phyloP scores from a whole-genome alignment of 2,113 vertebrate species.

The Poicephalus gulielmi region DNA sequence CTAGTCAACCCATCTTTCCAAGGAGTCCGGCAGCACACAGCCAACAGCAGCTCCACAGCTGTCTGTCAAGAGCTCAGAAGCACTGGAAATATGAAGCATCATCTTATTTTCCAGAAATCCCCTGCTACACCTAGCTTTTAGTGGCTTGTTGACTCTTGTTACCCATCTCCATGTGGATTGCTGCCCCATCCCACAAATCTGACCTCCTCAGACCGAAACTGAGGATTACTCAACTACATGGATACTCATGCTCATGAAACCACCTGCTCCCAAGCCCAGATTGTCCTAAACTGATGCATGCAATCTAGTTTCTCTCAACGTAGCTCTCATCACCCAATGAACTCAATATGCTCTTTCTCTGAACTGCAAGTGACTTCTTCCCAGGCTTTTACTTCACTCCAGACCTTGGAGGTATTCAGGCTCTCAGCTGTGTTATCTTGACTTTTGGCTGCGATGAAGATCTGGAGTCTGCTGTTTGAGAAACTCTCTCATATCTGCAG shows the following conservation, averaged over 20 bases:
- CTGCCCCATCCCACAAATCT: not conserved
- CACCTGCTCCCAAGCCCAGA: not conserved
- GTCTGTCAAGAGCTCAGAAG: not conserved
- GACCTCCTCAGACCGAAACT: not conserved
- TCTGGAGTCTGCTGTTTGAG: not conserved
- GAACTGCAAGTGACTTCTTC: not conserved
- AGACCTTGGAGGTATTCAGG: not conserved
- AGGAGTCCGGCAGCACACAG: not conserved
- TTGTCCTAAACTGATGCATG: not conserved
- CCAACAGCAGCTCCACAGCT: not conserved
- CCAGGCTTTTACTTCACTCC: not conserved
- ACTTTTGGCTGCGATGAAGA: not conserved
- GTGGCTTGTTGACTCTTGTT: not conserved
- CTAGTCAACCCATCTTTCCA: not conserved
- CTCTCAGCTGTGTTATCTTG: rapidly evolving
- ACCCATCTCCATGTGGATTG: not conserved
- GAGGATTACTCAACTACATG: not conserved
- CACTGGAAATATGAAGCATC: not conserved
- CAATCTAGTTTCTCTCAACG: not conserved
- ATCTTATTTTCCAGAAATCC: not conserved
- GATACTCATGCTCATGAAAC: not conserved
- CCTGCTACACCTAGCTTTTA: not conserved
- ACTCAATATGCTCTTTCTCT: not conserved
- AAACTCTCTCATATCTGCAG: not conserved
- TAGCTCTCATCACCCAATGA: rapidly evolving